Conservation (phyloP, 2,113 vertebrate species). For the Talpa occidentalis region DNA sequence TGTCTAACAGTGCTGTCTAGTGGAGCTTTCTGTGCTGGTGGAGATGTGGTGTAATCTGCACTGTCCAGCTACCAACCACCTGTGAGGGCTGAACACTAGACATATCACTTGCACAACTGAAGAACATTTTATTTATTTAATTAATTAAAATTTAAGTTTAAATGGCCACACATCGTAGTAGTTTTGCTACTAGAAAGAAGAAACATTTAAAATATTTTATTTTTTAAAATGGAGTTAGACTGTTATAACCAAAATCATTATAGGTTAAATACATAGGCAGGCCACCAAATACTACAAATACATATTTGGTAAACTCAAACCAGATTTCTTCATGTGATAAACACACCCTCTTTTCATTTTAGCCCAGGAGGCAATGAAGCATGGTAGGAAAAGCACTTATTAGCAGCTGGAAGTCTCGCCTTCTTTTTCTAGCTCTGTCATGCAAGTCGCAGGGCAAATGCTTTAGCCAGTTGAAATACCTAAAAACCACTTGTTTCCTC, state of each 20-base stretch:
- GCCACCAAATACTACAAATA: background rate
- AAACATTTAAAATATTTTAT: conserved; percentile 34
- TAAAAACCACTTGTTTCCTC: conserved; percentile 45
- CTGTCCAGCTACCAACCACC: background rate
- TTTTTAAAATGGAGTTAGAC: background rate
- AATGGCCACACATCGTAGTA: background rate
- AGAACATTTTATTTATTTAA: conserved; percentile 41
- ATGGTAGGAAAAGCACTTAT: background rate
- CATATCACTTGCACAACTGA: background rate
- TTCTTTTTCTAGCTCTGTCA: background rate
- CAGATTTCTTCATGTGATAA: background rate
- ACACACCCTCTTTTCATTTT: background rate
- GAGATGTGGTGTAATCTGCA: background rate
- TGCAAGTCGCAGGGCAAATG: background rate
- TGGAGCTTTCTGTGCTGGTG: conserved; percentile 1
- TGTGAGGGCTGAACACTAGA: background rate
- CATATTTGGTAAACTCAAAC: background rate
- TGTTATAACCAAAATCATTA: background rate
- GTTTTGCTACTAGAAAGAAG: background rate
- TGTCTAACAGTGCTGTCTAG: background rate
- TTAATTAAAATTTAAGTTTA: conserved; percentile 29
- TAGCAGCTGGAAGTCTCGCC: background rate
- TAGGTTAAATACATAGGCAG: background rate
- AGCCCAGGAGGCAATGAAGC: background rate
- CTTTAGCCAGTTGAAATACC: conserved; percentile 33